These are phyloP conservation scores for Indicator maculatus DNA, from an alignment of 2,113 vertebrate species.

Conservation along the genomic window DNA sequence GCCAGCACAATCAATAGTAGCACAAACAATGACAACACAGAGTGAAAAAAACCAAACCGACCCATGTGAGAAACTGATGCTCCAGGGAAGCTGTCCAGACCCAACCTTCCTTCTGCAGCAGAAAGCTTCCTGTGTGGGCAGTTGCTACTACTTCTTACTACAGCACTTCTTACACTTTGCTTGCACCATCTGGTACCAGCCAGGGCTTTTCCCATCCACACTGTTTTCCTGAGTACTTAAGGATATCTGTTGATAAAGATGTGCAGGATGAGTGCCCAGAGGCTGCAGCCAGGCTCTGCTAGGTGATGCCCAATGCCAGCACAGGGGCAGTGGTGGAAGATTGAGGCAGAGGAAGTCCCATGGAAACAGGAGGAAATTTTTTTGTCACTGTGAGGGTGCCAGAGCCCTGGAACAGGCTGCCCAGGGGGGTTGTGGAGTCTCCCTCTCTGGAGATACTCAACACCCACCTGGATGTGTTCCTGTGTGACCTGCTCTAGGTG, in stretches of 20 bases:
- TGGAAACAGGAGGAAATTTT: too few relatives aligned
- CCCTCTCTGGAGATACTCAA: too few relatives aligned
- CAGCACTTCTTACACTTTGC: neutral
- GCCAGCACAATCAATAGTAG: neutral
- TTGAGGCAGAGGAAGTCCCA: too few relatives aligned
- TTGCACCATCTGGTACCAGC: neutral
- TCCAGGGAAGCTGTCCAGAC: neutral
- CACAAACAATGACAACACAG: neutral
- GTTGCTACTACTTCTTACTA: conserved; percentile 18
- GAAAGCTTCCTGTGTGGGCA: neutral
- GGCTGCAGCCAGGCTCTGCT: too few relatives aligned
- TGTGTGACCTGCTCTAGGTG: too few relatives aligned
- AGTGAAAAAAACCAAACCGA: neutral
- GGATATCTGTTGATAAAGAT: neutral
- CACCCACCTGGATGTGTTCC: too few relatives aligned
- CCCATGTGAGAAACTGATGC: neutral
- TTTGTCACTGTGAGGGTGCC: too few relatives aligned
- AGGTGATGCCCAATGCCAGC: too few relatives aligned
- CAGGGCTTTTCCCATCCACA: neutral
- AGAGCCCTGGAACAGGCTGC: too few relatives aligned
- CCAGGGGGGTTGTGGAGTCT: too few relatives aligned
- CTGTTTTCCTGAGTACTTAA: neutral
- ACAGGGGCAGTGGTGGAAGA: too few relatives aligned
- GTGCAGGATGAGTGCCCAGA: too few relatives aligned
- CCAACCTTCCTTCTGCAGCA: neutral